Base-by-base conservation (phyloP, 2,113 vertebrate genomes). In the Echinops telfairi region DNA sequence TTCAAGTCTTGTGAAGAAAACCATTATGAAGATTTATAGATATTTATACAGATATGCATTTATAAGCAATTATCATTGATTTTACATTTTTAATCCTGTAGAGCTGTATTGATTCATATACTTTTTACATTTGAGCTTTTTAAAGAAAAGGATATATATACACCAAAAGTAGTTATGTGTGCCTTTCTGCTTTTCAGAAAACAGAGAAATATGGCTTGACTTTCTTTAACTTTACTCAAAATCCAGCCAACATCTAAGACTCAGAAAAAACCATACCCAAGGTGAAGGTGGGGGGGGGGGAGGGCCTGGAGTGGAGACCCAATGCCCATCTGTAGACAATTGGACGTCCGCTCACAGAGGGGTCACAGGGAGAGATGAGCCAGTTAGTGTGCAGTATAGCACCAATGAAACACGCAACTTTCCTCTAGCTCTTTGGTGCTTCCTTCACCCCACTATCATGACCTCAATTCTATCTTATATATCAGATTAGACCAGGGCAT, bases 171-270 rank as follows among this genome's bases (percentile, higher is more conserved):
- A 68, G 17, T 57, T 60, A 27, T 77, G 0, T 82, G 20, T 43
- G 43, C 6, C 47, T 85, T 89, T 94, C 77, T 27, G 81, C 47
- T 89, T 92, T 16, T 36, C n/a, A 83, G 64, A 80, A 91, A 94
- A 47, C 19, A 75, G 79, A 9, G 19, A 9, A 20, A 20, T 76
- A 85, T 93, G 68, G 73, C 60, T 76, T 91, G n/a, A n/a, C 29
- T 95, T 92, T 96, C 29, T 60, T 71, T 22, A 19, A 14, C 0
- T 22, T 83, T 84, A 90, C 31, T 31, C 85, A 86, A 33, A 94
- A 97, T 95, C 96, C 57, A 76, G 0, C 29, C 77, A 94, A 71
- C 27, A 53, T 53, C 47, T 53, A 53, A 53, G 47, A 53, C 12
- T 9, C 47, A 53, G 47, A 53, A 53, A 53, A 53, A 53, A 12